These are phyloP conservation scores for Triplophysa tibetana DNA, from an alignment of 2,113 vertebrate genomes.

Conservation along the genomic window DNA sequence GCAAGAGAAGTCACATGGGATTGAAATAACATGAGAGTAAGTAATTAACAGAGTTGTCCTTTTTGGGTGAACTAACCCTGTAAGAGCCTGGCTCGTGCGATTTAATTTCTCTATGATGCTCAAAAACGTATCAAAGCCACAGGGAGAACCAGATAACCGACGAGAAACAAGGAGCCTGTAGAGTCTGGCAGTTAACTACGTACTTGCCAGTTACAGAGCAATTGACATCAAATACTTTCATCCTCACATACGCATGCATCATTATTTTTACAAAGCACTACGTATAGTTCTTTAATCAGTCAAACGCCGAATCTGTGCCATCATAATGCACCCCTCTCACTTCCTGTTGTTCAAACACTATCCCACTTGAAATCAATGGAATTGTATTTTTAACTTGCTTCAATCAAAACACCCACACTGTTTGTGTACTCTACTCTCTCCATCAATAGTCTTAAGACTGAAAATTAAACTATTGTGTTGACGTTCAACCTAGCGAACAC, in stretches of 20 bases:
- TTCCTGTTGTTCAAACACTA: constrained; percentile 43
- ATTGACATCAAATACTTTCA: constrained; percentile 44
- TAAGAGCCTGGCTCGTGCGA: constrained; percentile 44
- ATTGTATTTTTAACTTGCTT: constrained; percentile 45
- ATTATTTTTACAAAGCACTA: constrained; percentile 38
- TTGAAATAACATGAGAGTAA: background rate
- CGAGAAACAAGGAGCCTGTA: background rate
- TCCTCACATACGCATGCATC: background rate
- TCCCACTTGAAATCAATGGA: constrained; percentile 41
- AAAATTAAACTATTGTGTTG: constrained; percentile 35
- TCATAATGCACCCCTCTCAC: constrained; percentile 19
- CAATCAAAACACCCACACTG: constrained; percentile 48
- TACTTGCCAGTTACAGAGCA: constrained; percentile 35
- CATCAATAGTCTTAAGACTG: constrained; percentile 45
- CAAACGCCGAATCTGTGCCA: constrained; percentile 38
- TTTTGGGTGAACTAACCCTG: background rate
- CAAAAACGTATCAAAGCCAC: constrained; percentile 17
- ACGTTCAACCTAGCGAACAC: constrained; percentile 40
- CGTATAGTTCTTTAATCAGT: constrained; percentile 40
- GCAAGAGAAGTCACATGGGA: no score
- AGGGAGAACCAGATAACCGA: background rate
- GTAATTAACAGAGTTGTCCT: background rate
- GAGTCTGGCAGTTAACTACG: constrained; percentile 23
- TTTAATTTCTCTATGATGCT: constrained; percentile 42
- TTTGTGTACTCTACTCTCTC: constrained; percentile 19